A percentile compares a stretch with the other conserved stretches of the same genome.
Evolutionary conservation across 2,888 invertebrate species (phyloP).

Genomic region (Elgonia sp.): DNA sequence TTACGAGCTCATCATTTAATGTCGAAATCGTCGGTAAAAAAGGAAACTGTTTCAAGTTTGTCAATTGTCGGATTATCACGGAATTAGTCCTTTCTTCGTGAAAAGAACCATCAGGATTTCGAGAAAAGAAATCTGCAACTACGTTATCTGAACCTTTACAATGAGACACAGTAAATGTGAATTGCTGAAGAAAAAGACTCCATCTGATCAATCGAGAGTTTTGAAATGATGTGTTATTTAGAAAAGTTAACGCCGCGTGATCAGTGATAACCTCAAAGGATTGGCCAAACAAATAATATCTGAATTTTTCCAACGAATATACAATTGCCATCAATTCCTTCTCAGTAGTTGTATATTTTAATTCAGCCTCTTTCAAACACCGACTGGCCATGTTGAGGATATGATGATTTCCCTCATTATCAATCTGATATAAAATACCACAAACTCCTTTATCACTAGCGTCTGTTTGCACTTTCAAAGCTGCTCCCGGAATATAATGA

Average conservation of each 20-base stretch:
- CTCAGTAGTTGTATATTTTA: slow-evolving; percentile 22
- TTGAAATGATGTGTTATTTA: not conserved
- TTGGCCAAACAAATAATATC: slow-evolving; percentile 2
- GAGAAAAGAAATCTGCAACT: slow-evolving; percentile 8
- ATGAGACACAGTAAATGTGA: not conserved
- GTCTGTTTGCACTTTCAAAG: slow-evolving; percentile 68
- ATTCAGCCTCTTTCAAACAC: slow-evolving; percentile 58
- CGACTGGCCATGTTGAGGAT: slow-evolving; percentile 74
- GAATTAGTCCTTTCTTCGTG: not conserved
- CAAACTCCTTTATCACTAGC: slow-evolving; percentile 62
- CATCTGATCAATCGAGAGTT: slow-evolving; percentile 10
- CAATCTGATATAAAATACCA: slow-evolving; percentile 72
- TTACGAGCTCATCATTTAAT: not conserved
- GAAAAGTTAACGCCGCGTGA: slow-evolving; percentile 4
- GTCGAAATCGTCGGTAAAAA: not conserved
- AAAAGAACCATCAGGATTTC: slow-evolving; percentile 59
- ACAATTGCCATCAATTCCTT: slow-evolving; percentile 21
- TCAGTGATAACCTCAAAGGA: slow-evolving; percentile 7
- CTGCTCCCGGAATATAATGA: not conserved
- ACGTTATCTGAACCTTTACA: slow-evolving; percentile 1
- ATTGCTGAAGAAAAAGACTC: slow-evolving; percentile 20
- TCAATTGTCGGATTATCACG: too few species aligned
- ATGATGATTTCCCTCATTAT: not conserved
- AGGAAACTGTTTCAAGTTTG: too few species aligned
- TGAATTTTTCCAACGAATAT: slow-evolving; percentile 10